Conservation (phyloP, 1,140 invertebrate genomes). For the Heliconius eleuchia region DNA sequence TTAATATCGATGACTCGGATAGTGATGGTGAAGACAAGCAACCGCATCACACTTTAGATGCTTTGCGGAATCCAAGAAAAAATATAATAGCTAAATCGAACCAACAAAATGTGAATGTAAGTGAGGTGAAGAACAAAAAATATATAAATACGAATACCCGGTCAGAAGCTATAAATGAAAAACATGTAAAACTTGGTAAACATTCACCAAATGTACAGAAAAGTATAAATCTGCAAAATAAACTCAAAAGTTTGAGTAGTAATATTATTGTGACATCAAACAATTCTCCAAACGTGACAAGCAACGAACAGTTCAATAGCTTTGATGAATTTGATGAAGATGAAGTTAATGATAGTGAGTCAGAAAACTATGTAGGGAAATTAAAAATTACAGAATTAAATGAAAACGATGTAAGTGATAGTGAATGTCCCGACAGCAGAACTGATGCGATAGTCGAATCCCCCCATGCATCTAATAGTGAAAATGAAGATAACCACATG, state of each 20-base stretch:
- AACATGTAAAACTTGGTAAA: constrained; percentile 35
- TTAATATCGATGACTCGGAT: constrained; percentile 73
- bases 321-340: constrained; percentile 41
- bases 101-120: constrained; percentile 31
- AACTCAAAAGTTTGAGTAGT: constrained; percentile 60
- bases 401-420: constrained; percentile 48
- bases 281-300: constrained; percentile 41
- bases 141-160: constrained; percentile 12
- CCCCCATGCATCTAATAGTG: constrained; percentile 50
- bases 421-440: constrained; percentile 42
- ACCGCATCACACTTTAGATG: constrained; percentile 21
- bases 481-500: constrained; percentile 45
- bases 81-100: constrained; percentile 55
- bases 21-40: constrained; percentile 44
- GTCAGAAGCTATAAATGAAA: not conserved
- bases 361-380: constrained; percentile 47
- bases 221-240: constrained; percentile 54
- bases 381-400: constrained; percentile 64
- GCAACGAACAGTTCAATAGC: constrained; percentile 28
- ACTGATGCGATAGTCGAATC: constrained; percentile 49
- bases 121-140: constrained; percentile 22
- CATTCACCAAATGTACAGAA: constrained; percentile 47
- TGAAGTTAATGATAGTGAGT: constrained; percentile 50
- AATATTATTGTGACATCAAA: constrained; percentile 61
- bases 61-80: constrained; percentile 50